phyloP scores from a whole-genome alignment of 2,888 invertebrate genomes.

The Caenorhabditis zanzibari region DNA sequence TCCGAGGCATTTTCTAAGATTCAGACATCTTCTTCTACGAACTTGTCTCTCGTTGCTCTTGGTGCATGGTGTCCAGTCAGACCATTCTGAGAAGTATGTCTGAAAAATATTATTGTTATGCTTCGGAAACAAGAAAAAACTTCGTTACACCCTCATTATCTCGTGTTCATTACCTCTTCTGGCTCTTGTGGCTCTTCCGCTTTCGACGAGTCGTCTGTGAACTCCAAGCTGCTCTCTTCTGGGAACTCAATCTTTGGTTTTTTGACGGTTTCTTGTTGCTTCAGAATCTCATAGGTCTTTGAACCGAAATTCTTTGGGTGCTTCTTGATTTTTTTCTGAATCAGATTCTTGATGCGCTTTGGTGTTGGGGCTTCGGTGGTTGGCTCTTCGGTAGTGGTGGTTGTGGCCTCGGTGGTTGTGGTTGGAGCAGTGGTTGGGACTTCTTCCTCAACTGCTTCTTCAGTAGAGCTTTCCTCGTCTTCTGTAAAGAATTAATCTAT shows the following conservation, averaged over 20 bases:
- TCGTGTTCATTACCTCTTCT: constrained; percentile 16
- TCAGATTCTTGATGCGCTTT: constrained; percentile 30
- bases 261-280: constrained; percentile 47
- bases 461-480: constrained; percentile 32
- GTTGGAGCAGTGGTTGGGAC: constrained; percentile 8
- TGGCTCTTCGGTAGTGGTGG: constrained; percentile 33
- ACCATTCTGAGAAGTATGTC: constrained; percentile 81
- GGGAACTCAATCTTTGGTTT: constrained; percentile 20
- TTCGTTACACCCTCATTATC: no score
- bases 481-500: neutral
- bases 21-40: constrained; percentile 81
- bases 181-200: constrained; percentile 20
- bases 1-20: constrained; percentile 79
- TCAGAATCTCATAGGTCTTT: constrained; percentile 67
- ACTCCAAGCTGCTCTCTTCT: constrained; percentile 14
- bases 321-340: constrained; percentile 62
- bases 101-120: constrained; percentile 5
- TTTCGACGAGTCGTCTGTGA: constrained; percentile 13
- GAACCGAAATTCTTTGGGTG: constrained; percentile 72
- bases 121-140: no score
- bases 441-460: constrained; percentile 6
- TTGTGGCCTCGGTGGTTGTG: constrained; percentile 26
- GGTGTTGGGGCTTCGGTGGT: constrained; percentile 2
- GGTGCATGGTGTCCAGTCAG: constrained; percentile 81
- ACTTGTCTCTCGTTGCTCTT: constrained; percentile 81